Base-by-base conservation (phyloP, 2,797 vertebrate genomes). In the Coilia nasus region DNA sequence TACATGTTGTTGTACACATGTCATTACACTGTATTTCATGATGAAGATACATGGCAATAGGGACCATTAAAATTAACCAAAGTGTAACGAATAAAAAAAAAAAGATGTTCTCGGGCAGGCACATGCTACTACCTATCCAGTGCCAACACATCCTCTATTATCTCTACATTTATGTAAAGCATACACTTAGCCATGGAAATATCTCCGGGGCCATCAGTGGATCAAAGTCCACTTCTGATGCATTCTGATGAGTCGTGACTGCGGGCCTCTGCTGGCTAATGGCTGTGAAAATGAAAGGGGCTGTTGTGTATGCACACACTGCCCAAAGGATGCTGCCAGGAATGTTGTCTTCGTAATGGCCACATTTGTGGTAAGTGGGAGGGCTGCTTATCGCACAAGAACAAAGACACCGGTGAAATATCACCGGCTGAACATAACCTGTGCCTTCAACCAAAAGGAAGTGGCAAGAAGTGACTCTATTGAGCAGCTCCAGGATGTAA, bases 171-270 rank as follows among this genome's bases (percentile, higher is more conserved):
- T 10, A 3, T 54, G 3, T 54, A 3, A 54, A 14, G 50, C 14
- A 10, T 54, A 54, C 50, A 1, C 50, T 54, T 54, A 54, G 2
- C 50, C 50, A 64, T 25, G 62, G 62, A 23, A 64, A 25, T 71
- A 71, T 71, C 3, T 6, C 7, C 67, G 1, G 14, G 25, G 28
- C 31, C 31, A 35, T 71, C 19, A 71, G 12, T 19, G 28, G 28
- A 71, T 71, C 67, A 71, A 71, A 71, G 71, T 75, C 31, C 31
- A 75, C 7, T 6, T 17, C 15, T 78, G 71, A 78, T 78, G 71
- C 31, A 44, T n/a, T n/a, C n/a, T n/a, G n/a, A n/a, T 78, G 71
- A 44, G 17, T 78, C 35, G 17, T 54, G 7, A 54, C 71, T 9
- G 15, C 35, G 6, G 71, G 6, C 31, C 35, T 44, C 15, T 21